These are phyloP conservation scores for Spatulosminthurus flaviceps DNA, from an alignment of 2,888 invertebrate species.

Conservation along the genomic window DNA sequence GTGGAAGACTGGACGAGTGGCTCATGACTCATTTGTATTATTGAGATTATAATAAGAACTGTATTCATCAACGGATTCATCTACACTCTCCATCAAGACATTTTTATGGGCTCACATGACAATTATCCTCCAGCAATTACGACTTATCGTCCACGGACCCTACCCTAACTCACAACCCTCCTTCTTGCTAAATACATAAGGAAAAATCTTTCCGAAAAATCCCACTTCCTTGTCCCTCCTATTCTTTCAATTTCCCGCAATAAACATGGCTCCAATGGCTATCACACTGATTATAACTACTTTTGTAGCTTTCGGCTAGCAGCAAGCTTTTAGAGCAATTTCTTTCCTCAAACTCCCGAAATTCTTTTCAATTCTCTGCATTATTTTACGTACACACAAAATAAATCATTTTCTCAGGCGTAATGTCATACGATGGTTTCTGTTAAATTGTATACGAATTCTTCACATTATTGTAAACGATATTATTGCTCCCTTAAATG, in stretches of 20 bases:
- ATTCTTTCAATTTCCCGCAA: not conserved
- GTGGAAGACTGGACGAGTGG: not conserved
- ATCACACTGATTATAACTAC: too few relatives aligned
- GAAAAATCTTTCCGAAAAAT: not conserved
- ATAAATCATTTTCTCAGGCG: too few relatives aligned
- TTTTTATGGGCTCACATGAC: slow-evolving; percentile 48
- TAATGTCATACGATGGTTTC: too few relatives aligned
- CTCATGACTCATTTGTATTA: slow-evolving; percentile 3
- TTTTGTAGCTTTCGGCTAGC: too few relatives aligned
- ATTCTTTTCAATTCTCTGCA: too few relatives aligned
- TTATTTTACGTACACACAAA: too few relatives aligned
- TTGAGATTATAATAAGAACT: slow-evolving; percentile 28
- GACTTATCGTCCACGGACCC: slow-evolving; percentile 25
- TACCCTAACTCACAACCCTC: not conserved
- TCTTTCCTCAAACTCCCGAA: too few relatives aligned
- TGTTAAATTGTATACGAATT: too few relatives aligned
- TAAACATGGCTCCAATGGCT: too few relatives aligned
- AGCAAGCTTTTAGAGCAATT: too few relatives aligned
- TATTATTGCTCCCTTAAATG: too few relatives aligned
- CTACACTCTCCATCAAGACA: slow-evolving; percentile 14
- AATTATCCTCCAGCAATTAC: slow-evolving; percentile 45
- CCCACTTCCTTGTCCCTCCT: not conserved
- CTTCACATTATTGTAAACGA: too few relatives aligned
- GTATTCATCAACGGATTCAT: slow-evolving; percentile 16
- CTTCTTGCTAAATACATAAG: not conserved